Conservation (phyloP, 2,888 invertebrate species). For the Sminthurides aquaticus region DNA sequence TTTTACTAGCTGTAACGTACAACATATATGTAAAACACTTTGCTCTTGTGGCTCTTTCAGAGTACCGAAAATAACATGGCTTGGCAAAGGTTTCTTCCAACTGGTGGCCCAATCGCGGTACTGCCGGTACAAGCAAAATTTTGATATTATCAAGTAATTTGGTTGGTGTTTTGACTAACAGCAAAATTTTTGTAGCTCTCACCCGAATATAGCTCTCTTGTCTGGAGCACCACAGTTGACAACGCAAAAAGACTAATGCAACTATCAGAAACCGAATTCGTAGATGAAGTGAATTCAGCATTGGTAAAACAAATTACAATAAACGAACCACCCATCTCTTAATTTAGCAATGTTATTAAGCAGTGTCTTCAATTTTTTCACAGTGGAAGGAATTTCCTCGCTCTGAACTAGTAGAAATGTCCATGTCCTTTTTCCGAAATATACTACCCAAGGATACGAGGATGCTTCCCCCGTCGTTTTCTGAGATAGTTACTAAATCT, state of each 20-base stretch:
- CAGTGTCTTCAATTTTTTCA: conserved; percentile 33
- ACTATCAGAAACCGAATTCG: conserved; percentile 69
- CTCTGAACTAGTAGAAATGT: conserved; percentile 34
- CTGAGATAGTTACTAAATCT: conserved; percentile 50
- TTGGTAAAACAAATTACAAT: conserved; percentile 66
- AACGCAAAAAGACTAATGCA: conserved; percentile 66
- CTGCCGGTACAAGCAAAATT: conserved; percentile 67
- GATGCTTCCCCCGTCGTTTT: conserved; percentile 37
- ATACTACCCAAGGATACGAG: conserved; percentile 25
- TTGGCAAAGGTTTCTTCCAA: conserved; percentile 91
- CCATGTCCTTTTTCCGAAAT: conserved; percentile 31
- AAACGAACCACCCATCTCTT: too few species aligned
- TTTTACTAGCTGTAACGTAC: background rate
- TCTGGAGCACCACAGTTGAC: conserved; percentile 77
- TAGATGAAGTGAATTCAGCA: conserved; percentile 78
- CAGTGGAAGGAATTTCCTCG: conserved; percentile 59
- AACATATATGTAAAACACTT: background rate
- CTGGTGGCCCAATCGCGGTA: conserved; percentile 78
- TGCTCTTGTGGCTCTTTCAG: conserved; percentile 49
- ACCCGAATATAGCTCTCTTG: conserved; percentile 72
- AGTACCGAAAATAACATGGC: conserved; percentile 72
- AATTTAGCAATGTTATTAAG: too few species aligned
- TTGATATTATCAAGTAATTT: background rate
- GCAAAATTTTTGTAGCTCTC: conserved; percentile 53
- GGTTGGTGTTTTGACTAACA: background rate